Evolutionary conservation across 2,797 vertebrate species (phyloP).

Genomic region (Bovichtus variegatus): DNA sequence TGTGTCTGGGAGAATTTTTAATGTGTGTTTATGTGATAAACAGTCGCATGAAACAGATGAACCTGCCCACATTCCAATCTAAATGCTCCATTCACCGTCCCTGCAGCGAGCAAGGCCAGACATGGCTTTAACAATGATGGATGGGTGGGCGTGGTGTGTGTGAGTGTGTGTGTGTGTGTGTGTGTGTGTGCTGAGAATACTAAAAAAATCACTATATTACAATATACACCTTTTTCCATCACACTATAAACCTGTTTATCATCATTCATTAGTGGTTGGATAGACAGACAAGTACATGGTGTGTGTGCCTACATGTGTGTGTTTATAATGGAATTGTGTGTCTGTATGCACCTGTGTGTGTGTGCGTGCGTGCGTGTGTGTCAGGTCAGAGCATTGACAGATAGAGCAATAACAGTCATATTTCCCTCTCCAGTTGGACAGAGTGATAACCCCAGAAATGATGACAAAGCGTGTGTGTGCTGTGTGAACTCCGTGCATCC

Average conservation of each 20-base stretch:
- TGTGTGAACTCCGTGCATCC: not conserved
- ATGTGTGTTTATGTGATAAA: not conserved
- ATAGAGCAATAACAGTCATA: conserved; percentile 44
- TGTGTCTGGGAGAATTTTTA: too few relatives aligned
- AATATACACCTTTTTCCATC: not conserved
- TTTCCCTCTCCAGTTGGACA: conserved; percentile 32
- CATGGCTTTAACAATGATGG: conserved; percentile 30
- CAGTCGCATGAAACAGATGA: not conserved
- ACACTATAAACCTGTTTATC: too few relatives aligned
- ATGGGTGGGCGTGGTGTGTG: conserved; percentile 8
- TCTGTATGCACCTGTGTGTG: not conserved
- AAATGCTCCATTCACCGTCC: not conserved
- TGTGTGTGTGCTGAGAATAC: conserved; percentile 14
- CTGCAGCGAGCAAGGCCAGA: conserved; percentile 7
- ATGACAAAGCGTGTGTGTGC: conserved; percentile 28
- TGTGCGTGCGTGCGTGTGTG: conserved; percentile 10
- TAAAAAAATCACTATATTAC: not conserved
- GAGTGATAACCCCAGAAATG: conserved; percentile 31
- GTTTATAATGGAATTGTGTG: not conserved
- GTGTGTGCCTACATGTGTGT: not conserved
- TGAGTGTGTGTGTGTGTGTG: conserved; percentile 12
- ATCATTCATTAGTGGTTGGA: not conserved
- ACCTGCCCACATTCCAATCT: not conserved
- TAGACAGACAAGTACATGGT: not conserved
- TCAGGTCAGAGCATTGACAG: conserved; percentile 40